Conservation (phyloP, 2,797 vertebrate genomes). For the Phoeniculus purpureus region DNA sequence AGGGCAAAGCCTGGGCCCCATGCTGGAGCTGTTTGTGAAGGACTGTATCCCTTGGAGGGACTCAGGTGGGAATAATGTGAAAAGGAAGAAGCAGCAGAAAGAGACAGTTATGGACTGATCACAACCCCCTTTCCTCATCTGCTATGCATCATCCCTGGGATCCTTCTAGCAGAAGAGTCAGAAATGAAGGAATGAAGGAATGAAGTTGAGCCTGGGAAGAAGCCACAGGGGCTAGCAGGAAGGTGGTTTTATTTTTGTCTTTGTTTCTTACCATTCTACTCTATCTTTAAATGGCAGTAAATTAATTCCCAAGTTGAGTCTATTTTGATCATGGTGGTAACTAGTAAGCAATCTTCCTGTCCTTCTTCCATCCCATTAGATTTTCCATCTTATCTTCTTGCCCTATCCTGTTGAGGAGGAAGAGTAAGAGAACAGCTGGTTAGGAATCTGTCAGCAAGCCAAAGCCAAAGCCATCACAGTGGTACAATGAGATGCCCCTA, state of each 20-base stretch:
- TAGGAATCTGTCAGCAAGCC: background rate
- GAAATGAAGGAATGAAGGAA: background rate
- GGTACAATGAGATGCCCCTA: background rate
- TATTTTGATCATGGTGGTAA: background rate
- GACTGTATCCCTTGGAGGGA: background rate
- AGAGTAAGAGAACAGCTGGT: background rate
- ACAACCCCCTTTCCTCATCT: background rate
- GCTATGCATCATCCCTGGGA: accelerated
- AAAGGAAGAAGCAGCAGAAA: background rate
- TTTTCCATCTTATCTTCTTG: background rate
- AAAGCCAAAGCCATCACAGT: background rate
- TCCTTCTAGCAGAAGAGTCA: background rate
- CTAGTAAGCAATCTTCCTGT: background rate
- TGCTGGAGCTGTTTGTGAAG: background rate
- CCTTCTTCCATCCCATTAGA: background rate
- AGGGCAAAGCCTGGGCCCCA: background rate
- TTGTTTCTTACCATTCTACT: background rate
- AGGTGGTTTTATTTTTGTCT: background rate
- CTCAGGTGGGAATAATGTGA: background rate
- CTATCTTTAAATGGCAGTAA: background rate
- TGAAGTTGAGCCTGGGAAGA: background rate
- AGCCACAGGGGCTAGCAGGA: background rate
- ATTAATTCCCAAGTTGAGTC: background rate
- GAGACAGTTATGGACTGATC: background rate
- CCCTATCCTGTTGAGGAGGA: background rate